Evolutionary conservation across 1,140 invertebrate species (phyloP).

Genomic region (Nixonia krombeini): DNA sequence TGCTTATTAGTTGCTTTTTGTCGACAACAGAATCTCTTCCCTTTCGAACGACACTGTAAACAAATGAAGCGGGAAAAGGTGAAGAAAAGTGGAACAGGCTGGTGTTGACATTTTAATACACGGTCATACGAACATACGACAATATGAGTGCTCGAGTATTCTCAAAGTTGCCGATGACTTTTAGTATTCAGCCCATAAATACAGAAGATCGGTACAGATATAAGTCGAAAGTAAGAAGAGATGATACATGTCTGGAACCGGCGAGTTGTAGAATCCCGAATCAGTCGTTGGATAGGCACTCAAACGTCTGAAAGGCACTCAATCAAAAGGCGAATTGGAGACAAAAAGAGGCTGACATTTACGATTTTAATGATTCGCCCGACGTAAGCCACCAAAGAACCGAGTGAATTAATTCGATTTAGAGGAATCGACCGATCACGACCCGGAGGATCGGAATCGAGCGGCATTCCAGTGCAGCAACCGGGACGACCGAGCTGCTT

Average conservation of each 20-base stretch:
- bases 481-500: slow-evolving; percentile 28
- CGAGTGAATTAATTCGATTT: slow-evolving; percentile 45
- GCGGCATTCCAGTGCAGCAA: slow-evolving; percentile 34
- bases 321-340: slow-evolving; percentile 7
- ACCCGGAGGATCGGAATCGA: slow-evolving; percentile 31
- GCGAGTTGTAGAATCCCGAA: slow-evolving; percentile 42
- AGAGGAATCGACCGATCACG: slow-evolving; percentile 36
- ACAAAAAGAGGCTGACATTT: slow-evolving; percentile 42
- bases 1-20: no score
- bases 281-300: slow-evolving; percentile 25
- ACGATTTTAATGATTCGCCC: slow-evolving; percentile 45
- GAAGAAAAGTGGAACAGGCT: no score
- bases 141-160: no score
- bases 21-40: no score
- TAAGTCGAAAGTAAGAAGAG: slow-evolving; percentile 35
- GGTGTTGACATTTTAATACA: no score
- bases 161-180: slow-evolving; percentile 26
- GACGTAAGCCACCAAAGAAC: slow-evolving; percentile 45
- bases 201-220: slow-evolving; percentile 21
- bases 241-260: slow-evolving; percentile 20
- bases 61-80: no score
- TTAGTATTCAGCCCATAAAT: slow-evolving; percentile 29
- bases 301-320: slow-evolving; percentile 9
- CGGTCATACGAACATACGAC: no score
- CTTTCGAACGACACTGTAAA: no score